phyloP scores from a whole-genome alignment of 2,797 vertebrate genomes.

The Valencia hispanica region DNA sequence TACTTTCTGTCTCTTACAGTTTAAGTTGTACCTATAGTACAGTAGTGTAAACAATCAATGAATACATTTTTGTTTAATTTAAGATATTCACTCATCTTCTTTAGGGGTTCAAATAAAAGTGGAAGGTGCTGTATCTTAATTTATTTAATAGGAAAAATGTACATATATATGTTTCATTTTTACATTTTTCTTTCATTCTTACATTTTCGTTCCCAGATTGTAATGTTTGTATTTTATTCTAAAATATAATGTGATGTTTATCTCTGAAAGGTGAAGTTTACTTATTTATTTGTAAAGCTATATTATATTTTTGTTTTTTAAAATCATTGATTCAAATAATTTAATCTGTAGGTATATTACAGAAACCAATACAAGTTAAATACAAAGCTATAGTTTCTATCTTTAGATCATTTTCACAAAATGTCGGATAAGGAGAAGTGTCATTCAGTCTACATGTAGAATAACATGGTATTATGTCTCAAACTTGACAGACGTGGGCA shows the following conservation, averaged over 20 bases:
- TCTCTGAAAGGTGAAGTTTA: not conserved
- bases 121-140: not conserved
- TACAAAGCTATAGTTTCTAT: not conserved
- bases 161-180: too few relatives aligned
- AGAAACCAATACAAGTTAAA: not conserved
- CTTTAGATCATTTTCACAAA: not conserved
- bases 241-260: not conserved
- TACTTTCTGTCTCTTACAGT: too few relatives aligned
- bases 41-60: too few relatives aligned
- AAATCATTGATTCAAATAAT: not conserved
- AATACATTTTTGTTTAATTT: not conserved
- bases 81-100: not conserved
- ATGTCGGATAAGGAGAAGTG: not conserved
- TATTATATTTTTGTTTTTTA: not conserved
- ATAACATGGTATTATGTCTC: slow-evolving; percentile 22
- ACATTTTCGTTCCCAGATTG: not conserved
- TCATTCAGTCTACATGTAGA: slow-evolving; percentile 12
- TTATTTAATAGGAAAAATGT: too few relatives aligned
- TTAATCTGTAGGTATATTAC: not conserved
- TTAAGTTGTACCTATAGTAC: too few relatives aligned
- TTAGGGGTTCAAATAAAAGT: not conserved
- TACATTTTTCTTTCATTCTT: not conserved
- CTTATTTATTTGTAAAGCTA: not conserved
- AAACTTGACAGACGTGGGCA: slow-evolving; percentile 35
- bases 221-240: not conserved